phyloP scores from a whole-genome alignment of 1,140 invertebrate species.

The Diachasmimorpha longicaudata region DNA sequence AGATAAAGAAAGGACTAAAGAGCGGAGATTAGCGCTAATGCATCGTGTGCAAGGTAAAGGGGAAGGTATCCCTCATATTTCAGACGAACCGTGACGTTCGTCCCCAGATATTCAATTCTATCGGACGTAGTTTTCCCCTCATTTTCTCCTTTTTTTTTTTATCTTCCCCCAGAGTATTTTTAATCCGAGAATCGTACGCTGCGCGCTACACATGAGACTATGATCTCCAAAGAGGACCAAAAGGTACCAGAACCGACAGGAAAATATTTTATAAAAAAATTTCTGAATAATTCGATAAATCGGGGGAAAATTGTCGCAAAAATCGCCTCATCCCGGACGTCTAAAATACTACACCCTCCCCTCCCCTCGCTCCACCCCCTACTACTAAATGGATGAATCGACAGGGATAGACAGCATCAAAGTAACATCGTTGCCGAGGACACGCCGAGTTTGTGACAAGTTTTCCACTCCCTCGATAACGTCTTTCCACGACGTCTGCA shows the following conservation, averaged over 20 bases:
- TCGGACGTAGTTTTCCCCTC: constrained; percentile 14
- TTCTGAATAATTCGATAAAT: too few relatives aligned
- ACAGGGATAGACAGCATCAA: constrained; percentile 2
- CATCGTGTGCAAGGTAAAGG: constrained; percentile 45
- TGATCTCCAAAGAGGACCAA: too few relatives aligned
- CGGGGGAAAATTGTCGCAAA: too few relatives aligned
- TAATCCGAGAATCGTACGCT: neutral
- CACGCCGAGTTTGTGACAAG: constrained; percentile 20
- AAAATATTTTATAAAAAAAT: too few relatives aligned
- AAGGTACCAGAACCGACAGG: too few relatives aligned
- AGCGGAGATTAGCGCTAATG: constrained; percentile 65
- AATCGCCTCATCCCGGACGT: too few relatives aligned
- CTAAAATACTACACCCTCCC: neutral
- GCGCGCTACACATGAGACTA: too few relatives aligned
- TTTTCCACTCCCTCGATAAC: constrained; percentile 13
- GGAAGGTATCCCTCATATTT: constrained; percentile 64
- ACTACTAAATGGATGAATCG: neutral
- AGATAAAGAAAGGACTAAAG: constrained; percentile 63
- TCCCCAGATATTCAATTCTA: constrained; percentile 61
- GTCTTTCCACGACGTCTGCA: constrained; percentile 24
- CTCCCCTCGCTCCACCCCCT: too few relatives aligned
- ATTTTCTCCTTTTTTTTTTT: constrained; percentile 41
- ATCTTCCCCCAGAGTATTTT: constrained; percentile 18
- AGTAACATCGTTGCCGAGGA: constrained; percentile 18
- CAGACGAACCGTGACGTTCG: constrained; percentile 56